A percentile compares a stretch with the other conserved stretches of the same genome.
These are phyloP conservation scores for Tamandua tetradactyla DNA, from an alignment of 2,797 vertebrate species.

Conservation along the genomic window DNA sequence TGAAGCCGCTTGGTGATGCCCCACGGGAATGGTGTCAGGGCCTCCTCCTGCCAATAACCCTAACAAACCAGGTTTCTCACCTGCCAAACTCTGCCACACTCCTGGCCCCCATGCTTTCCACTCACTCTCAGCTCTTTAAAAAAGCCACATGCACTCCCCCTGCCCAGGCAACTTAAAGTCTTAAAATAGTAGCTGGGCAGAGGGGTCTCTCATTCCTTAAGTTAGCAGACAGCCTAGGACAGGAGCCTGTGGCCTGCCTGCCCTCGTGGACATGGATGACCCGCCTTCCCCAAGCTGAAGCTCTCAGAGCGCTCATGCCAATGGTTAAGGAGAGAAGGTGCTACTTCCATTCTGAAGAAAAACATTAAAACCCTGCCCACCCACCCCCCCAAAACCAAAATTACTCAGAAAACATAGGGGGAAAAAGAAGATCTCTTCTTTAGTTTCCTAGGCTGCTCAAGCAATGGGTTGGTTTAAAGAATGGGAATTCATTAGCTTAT, in stretches of 20 bases:
- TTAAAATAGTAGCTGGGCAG: not conserved
- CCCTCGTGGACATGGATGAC: rapidly evolving
- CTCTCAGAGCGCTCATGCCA: not conserved
- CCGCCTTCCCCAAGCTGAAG: no score
- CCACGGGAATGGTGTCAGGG: not conserved
- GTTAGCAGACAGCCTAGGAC: not conserved
- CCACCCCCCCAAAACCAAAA: not conserved
- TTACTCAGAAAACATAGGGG: not conserved
- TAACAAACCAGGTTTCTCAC: not conserved
- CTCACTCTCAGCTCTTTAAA: not conserved
- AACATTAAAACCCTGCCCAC: not conserved
- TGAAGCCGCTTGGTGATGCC: not conserved
- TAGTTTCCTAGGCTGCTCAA: no score
- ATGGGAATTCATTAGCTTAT: no score
- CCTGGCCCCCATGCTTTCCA: not conserved
- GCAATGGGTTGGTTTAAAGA: no score
- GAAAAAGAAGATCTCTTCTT: not conserved
- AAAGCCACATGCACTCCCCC: not conserved
- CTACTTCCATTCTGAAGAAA: not conserved
- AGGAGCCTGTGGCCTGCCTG: not conserved
- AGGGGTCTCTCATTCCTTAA: not conserved
- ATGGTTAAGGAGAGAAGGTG: not conserved
- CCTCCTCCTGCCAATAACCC: not conserved
- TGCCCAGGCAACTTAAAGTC: rapidly evolving
- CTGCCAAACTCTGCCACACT: not conserved